Base-by-base conservation (phyloP, 1,140 invertebrate genomes). In the Galendromus occidentalis region DNA sequence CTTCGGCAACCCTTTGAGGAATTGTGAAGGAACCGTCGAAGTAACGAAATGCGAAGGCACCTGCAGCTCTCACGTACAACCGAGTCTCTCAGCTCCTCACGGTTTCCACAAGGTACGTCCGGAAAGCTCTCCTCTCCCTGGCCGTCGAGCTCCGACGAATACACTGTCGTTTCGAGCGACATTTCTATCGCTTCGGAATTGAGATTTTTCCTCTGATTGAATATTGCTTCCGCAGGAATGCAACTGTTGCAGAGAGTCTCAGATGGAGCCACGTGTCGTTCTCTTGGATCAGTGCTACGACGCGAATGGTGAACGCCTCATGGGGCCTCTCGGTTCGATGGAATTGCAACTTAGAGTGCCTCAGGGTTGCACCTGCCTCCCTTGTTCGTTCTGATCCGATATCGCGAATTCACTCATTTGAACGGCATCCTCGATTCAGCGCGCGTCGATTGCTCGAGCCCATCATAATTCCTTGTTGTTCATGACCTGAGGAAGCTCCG, bases 31-130 rank as follows among this genome's bases (percentile, higher is more conserved):
- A 14, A 87, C 90, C 74, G 80, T 92, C 18, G 69, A 71, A 6
- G 75, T 76, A 5, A 90, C 86, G 71, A 92, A 91, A 77, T 71
- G 70, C 55, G 88, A 93, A 77, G 89, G 89, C 30, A 83, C 85
- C 67, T 93, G 89, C 72, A 85, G 81, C 69, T 92, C 89, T 67
- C 87, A 90, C 78, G 86, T 92, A 29, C 86, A 90, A 73, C 89
- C 89, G 0, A 90, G 87, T 67, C 86, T 91, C 17, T 82, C 86
- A 42, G 86, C 87, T 12, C 82, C 86, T 9, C 88, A 86, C 41
- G 89, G 89, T 70, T 91, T 92, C 79, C 76, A 87, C 51, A 93
- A 91, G 82, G 88, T 90, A 77, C 74, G 44, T 55, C 30, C 63
- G 25, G 30, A 25, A 2, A 68, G 7, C 44, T 28, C 4, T 20